A percentile compares a stretch with the other conserved stretches of the same genome.
These are phyloP conservation scores for Mythimna albipuncta DNA, from an alignment of 2,888 invertebrate genomes.

Conservation along the genomic window DNA sequence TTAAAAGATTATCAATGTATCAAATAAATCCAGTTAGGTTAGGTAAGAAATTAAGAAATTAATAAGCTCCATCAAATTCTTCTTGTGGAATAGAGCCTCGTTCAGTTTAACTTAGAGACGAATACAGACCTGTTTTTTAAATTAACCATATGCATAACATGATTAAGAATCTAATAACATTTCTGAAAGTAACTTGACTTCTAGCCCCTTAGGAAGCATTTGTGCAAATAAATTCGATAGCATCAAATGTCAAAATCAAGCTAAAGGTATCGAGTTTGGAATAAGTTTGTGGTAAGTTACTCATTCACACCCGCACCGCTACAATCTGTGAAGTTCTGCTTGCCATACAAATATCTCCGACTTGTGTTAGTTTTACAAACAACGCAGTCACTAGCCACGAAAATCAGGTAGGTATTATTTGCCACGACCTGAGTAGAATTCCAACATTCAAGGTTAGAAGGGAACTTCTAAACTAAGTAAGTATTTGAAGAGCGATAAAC, in stretches of 20 bases:
- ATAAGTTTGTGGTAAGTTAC: slow-evolving; percentile 35
- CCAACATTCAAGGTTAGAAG: slow-evolving; percentile 85
- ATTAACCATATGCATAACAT: too few relatives aligned
- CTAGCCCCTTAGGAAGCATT: neutral
- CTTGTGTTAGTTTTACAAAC: slow-evolving; percentile 12
- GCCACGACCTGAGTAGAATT: slow-evolving; percentile 75
- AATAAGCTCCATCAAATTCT: neutral
- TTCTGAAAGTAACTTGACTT: neutral
- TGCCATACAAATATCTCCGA: slow-evolving; percentile 29
- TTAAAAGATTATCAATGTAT: neutral
- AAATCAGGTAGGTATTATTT: slow-evolving; percentile 58
- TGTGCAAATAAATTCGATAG: neutral
- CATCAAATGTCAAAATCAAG: slow-evolving; percentile 12
- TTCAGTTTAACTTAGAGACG: neutral
- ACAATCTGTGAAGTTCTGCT: slow-evolving; percentile 24
- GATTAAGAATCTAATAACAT: slow-evolving; percentile 14
- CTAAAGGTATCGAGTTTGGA: slow-evolving; percentile 25
- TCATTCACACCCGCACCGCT: slow-evolving; percentile 2
- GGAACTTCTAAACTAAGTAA: slow-evolving; percentile 86
- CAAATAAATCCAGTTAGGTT: neutral
- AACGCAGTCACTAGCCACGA: slow-evolving; percentile 11
- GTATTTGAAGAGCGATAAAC: slow-evolving; percentile 88
- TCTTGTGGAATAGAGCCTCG: too few relatives aligned
- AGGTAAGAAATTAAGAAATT: neutral
- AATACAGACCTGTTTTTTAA: neutral